Evolutionary conservation across 1,140 invertebrate species (phyloP).

Genomic region (Rhopalosiphum maidis): DNA sequence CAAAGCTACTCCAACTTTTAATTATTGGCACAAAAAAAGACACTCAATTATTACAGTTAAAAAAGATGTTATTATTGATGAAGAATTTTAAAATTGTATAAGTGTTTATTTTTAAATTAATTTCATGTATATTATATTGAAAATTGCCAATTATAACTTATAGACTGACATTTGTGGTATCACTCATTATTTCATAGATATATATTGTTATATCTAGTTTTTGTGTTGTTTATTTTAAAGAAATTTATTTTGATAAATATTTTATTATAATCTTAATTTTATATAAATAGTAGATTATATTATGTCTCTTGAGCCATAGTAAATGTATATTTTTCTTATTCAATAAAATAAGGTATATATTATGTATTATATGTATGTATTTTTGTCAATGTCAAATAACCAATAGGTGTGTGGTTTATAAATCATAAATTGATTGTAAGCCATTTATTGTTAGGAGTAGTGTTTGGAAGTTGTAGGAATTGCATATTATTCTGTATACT

Average conservation of each 20-base stretch:
- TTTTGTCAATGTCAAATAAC: background rate
- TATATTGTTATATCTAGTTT: background rate
- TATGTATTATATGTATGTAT: background rate
- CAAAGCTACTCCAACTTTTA: conserved; percentile 53
- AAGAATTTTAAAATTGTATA: conserved; percentile 33
- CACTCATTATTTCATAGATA: background rate
- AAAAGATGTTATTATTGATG: conserved; percentile 40
- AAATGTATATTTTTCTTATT: background rate
- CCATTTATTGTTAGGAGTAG: background rate
- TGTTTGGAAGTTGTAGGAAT: too few relatives aligned
- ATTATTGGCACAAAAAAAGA: background rate
- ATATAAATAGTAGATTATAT: background rate
- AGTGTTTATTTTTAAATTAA: background rate
- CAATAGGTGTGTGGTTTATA: background rate
- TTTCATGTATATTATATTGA: background rate
- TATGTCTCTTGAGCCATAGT: background rate
- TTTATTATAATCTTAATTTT: background rate
- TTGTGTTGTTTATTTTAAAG: background rate
- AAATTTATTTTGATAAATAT: background rate
- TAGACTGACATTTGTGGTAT: background rate
- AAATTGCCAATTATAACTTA: conserved; percentile 26
- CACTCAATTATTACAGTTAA: background rate
- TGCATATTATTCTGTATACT: too few relatives aligned
- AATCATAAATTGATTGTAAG: background rate
- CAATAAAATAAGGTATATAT: background rate